Conservation (phyloP, 2,113 vertebrate genomes). For the Marmota monax region DNA sequence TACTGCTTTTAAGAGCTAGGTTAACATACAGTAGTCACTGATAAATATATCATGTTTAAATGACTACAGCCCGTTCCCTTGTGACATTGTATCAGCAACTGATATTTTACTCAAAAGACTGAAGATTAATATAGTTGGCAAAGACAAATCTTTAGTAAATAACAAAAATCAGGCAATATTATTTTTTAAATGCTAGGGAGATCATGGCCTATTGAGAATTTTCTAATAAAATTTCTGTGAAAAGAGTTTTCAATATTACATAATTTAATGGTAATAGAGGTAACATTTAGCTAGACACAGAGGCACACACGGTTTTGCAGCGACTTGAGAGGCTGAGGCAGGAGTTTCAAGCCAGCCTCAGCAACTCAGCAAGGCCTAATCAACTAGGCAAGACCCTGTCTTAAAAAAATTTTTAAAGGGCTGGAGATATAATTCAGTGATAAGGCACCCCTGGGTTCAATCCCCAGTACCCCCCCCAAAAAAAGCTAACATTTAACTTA, state of each 20-base stretch:
- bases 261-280: no score
- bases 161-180: neutral
- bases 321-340: no score
- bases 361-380: no score
- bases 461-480: neutral
- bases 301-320: no score
- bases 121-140: neutral
- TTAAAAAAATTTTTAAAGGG: no score
- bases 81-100: neutral
- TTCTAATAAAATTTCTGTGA: neutral
- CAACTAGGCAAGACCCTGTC: no score
- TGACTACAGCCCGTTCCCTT: neutral
- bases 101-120: neutral
- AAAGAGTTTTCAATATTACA: no score
- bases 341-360: no score
- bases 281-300: no score
- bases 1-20: neutral
- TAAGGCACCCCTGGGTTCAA: neutral
- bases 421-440: neutral
- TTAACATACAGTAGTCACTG: neutral
- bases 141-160: constrained; percentile 5
- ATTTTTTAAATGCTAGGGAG: constrained; percentile 24
- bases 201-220: neutral
- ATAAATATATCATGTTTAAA: neutral
- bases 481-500: no score